Percentiles rank a stretch among this genome's conserved stretches.
Evolutionary conservation across 2,113 vertebrate genomes (phyloP).

Genomic region (Psittacus erithacus): DNA sequence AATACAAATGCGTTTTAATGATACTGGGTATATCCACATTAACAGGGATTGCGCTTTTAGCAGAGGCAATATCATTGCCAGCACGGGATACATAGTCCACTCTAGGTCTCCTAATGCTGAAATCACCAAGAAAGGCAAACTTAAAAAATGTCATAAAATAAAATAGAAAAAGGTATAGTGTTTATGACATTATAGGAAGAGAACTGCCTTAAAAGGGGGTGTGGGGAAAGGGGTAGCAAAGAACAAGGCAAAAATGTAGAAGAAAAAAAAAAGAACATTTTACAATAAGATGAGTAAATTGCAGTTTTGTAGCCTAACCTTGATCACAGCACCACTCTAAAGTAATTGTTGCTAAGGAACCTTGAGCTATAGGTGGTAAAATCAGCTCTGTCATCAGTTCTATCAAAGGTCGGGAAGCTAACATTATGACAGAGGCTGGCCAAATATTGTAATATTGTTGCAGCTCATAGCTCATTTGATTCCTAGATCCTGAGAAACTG

Average conservation of each 20-base stretch:
- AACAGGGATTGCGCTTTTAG: neutral
- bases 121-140: neutral
- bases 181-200: neutral
- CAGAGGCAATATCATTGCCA: neutral
- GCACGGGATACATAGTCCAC: neutral
- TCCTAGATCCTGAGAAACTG: neutral
- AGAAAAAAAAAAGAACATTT: neutral
- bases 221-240: neutral
- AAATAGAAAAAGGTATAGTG: neutral
- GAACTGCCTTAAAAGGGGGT: neutral
- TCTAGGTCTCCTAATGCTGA: neutral
- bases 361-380: neutral
- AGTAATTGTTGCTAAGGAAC: neutral
- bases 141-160: neutral
- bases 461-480: neutral
- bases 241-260: neutral
- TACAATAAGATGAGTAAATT: neutral
- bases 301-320: neutral
- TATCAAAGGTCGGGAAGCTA: neutral
- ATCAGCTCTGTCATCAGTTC: neutral
- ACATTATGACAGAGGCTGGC: neutral
- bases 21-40: neutral
- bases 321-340: neutral
- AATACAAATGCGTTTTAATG: neutral
- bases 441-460: neutral